These are phyloP conservation scores for Emydoidea blandingii DNA, from an alignment of 2,797 vertebrate species.

Conservation along the genomic window DNA sequence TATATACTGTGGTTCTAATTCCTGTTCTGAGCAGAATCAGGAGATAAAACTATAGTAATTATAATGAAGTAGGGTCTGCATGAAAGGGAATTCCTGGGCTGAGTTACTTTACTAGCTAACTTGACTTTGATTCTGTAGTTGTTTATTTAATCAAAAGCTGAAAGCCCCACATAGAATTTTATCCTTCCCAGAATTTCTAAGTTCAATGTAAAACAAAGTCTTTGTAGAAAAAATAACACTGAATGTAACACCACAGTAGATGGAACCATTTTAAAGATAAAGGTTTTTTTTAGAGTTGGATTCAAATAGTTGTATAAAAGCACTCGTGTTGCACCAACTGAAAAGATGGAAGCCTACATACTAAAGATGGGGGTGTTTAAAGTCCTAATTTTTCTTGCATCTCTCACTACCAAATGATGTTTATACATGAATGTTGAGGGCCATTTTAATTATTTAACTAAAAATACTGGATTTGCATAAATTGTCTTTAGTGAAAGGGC, in stretches of 20 bases:
- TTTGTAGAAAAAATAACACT: neutral
- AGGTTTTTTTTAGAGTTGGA: constrained; percentile 6
- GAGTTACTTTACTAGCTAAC: neutral
- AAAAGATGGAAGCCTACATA: constrained; percentile 35
- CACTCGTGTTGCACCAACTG: constrained; percentile 42
- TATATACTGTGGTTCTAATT: neutral
- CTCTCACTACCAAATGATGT: constrained; percentile 61
- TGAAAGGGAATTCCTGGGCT: constrained; percentile 27
- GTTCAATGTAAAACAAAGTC: constrained; percentile 26
- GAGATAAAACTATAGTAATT: constrained; percentile 51
- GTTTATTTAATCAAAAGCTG: constrained; percentile 57
- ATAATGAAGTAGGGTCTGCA: constrained; percentile 26
- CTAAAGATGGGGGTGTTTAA: constrained; percentile 45
- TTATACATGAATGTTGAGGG: constrained; percentile 63
- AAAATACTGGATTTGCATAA: constrained; percentile 86
- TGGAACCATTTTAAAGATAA: constrained; percentile 4
- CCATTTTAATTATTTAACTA: constrained; percentile 84
- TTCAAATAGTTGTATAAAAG: constrained; percentile 13
- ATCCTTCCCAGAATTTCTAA: constrained; percentile 15
- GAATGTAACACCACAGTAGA: neutral
- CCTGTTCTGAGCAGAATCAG: constrained; percentile 44
- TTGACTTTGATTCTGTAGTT: constrained; percentile 44
- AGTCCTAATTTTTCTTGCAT: constrained; percentile 54
- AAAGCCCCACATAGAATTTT: constrained; percentile 30
- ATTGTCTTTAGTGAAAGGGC: constrained; percentile 78